A percentile compares a stretch with the other conserved stretches of the same genome.
phyloP scores from a whole-genome alignment of 2,797 vertebrate genomes.

The Phalloptychus januarius region DNA sequence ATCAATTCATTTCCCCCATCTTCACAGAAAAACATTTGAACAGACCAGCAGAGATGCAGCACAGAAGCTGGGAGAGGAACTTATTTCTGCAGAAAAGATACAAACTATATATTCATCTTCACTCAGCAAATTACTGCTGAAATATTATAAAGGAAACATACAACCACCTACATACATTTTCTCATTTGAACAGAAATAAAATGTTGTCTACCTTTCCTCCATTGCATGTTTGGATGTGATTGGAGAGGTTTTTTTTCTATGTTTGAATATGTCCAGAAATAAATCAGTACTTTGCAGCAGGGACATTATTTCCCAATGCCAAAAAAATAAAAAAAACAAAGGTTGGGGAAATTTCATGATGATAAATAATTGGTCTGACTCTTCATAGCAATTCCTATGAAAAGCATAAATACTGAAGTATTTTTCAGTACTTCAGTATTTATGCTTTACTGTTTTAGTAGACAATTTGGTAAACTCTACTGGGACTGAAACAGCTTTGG shows the following conservation, averaged over 20 bases:
- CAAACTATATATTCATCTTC: background rate
- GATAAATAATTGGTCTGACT: background rate
- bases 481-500: background rate
- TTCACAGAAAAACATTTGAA: background rate
- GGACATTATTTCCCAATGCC: background rate
- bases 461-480: background rate
- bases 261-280: background rate
- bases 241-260: background rate
- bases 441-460: background rate
- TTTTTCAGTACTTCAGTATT: background rate
- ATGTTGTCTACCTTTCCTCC: background rate
- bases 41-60: background rate
- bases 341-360: background rate
- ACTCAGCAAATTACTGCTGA: background rate
- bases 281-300: background rate
- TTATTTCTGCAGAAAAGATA: background rate
- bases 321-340: background rate
- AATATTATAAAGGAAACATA: background rate
- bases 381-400: background rate
- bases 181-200: background rate
- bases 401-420: background rate
- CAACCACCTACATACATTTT: background rate
- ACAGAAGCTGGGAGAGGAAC: background rate
- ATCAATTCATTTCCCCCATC: conserved; percentile 1
- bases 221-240: background rate